Evolutionary conservation across 2,888 invertebrate genomes (phyloP).

Genomic region (Thera obeliscata): DNA sequence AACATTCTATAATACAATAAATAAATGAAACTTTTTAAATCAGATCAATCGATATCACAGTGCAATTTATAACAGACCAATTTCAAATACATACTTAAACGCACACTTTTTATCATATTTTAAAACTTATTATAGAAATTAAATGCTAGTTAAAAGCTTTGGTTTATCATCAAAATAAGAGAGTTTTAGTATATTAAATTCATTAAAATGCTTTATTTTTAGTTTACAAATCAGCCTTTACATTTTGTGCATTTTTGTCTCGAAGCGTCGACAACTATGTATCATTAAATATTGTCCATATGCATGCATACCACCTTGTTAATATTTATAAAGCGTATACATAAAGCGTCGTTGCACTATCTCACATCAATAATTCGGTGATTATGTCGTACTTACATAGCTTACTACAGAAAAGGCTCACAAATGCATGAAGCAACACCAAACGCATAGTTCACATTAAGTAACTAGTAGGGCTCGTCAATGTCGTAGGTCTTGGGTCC

Average conservation of each 20-base stretch:
- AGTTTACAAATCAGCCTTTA: not conserved
- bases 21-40: constrained; percentile 12
- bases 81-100: not conserved
- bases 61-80: constrained; percentile 7
- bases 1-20: constrained; percentile 5
- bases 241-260: not conserved
- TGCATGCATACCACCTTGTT: no score
- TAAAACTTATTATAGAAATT: not conserved
- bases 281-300: no score
- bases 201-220: not conserved
- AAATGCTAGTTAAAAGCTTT: not conserved
- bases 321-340: no score
- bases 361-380: not conserved
- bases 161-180: not conserved
- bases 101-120: not conserved
- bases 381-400: not conserved
- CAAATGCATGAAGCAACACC: constrained; percentile 13
- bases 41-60: constrained; percentile 34
- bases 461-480: constrained; percentile 72
- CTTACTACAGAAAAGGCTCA: constrained; percentile 5
- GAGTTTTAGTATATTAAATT: not conserved
- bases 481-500: constrained; percentile 84
- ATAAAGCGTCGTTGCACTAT: not conserved
- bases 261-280: not conserved
- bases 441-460: constrained; percentile 16